phyloP scores from a whole-genome alignment of 1,140 invertebrate genomes.

The Megalopta genalis region DNA sequence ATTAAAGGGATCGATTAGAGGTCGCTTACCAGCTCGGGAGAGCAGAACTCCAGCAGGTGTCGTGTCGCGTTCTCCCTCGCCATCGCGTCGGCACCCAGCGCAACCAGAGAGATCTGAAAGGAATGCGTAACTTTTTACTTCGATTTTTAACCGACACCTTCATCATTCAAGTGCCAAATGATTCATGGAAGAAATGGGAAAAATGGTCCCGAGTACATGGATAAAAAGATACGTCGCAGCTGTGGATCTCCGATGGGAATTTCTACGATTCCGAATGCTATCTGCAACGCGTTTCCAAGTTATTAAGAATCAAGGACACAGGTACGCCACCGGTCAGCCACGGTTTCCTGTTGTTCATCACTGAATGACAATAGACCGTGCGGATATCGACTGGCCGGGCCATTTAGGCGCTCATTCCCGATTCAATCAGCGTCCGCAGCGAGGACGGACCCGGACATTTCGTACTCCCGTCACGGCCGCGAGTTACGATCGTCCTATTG shows the following conservation, averaged over 20 bases:
- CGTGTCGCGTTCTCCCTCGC: constrained; percentile 68
- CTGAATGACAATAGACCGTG: constrained; percentile 57
- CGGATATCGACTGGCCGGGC: constrained; percentile 53
- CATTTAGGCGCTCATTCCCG: constrained; percentile 61
- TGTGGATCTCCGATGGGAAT: constrained; percentile 20
- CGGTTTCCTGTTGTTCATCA: constrained; percentile 59
- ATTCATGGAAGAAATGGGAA: too few relatives aligned
- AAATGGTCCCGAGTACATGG: neutral
- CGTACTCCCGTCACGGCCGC: constrained; percentile 54
- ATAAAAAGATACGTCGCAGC: constrained; percentile 16
- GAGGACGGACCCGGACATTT: constrained; percentile 49
- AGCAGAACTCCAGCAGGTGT: constrained; percentile 70
- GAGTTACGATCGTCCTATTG: constrained; percentile 57
- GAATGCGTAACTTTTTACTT: neutral
- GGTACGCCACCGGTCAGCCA: constrained; percentile 31
- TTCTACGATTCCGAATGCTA: constrained; percentile 47
- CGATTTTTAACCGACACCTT: neutral
- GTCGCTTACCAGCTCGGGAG: constrained; percentile 70
- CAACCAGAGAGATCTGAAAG: constrained; percentile 2
- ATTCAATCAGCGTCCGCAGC: constrained; percentile 65
- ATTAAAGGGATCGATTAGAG: constrained; percentile 48
- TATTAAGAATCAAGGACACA: constrained; percentile 64
- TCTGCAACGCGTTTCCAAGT: constrained; percentile 24
- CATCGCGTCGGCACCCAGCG: neutral
- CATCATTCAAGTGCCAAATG: too few relatives aligned